Conservation (phyloP, 2,113 vertebrate species). For the Grammomys surdaster region DNA sequence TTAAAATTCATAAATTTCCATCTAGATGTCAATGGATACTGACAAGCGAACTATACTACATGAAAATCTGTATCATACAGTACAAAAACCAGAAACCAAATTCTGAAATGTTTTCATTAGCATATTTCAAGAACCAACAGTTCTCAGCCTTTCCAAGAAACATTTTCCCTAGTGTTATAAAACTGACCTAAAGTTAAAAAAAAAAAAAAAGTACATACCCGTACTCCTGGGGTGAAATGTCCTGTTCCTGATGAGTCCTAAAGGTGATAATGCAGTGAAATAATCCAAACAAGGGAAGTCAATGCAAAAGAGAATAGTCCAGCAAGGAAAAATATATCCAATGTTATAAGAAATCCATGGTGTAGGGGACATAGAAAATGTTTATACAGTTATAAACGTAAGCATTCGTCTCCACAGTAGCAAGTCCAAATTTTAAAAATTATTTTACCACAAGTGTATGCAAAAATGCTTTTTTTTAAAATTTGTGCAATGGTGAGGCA, state of each 20-base stretch:
- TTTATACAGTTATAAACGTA: conserved; percentile 92
- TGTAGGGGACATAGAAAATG: conserved; percentile 91
- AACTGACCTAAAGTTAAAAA: conserved; percentile 87
- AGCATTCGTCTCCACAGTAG: conserved; percentile 91
- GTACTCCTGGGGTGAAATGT: conserved; percentile 92
- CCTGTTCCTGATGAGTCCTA: conserved; percentile 92
- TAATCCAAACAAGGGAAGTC: conserved; percentile 93
- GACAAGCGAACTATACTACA: not conserved
- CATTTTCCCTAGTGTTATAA: conserved; percentile 69
- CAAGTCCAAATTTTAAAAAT: conserved; percentile 88
- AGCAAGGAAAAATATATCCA: conserved; percentile 93
- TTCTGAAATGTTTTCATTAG: conserved; percentile 42
- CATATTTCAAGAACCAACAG: conserved; percentile 58
- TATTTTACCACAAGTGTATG: conserved; percentile 89
- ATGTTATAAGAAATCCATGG: conserved; percentile 92
- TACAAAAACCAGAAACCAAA: conserved; percentile 58
- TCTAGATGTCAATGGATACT: conserved; percentile 45
- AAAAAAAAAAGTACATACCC: conserved; percentile 90
- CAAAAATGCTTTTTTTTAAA: conserved; percentile 80
- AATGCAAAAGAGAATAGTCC: conserved; percentile 93
- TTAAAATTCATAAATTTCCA: conserved; percentile 61
- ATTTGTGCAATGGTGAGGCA: conserved; percentile 91
- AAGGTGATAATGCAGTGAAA: conserved; percentile 93
- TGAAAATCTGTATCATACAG: not conserved
- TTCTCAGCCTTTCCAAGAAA: conserved; percentile 73